Evolutionary conservation across 1,140 invertebrate species (phyloP), one percentile per base, ranked within the genome.

Genomic region (Limonius californicus): DNA sequence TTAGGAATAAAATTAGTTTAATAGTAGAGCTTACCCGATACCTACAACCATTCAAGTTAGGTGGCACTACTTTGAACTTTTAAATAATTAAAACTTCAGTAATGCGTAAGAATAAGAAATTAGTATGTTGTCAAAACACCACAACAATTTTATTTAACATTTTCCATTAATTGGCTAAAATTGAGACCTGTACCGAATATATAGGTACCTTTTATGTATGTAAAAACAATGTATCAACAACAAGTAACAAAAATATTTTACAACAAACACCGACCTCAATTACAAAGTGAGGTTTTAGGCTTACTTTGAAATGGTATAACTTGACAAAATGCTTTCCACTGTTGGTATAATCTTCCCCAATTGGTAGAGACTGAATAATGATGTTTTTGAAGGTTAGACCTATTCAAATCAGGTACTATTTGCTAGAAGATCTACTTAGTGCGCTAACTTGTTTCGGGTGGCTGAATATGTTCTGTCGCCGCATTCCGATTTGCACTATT

Each of bases 381-480:
- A n/a, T n/a, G n/a, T n/a, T n/a, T n/a, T n/a, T n/a, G n/a, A n/a
- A n/a, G n/a, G n/a, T 45, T 16, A 27, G 23, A 27, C 23, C 23
- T 27, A 27, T 27, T 27, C 23, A 27, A 27, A 39, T n/a, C 35
- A 39, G 35, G 35, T 39, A 39, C 35, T 39, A 14, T 12, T 9
- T 39, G 2, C n/a, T 2, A 9, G n/a, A 14, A 2, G 2, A 39
- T 39, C n/a, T 39, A 39, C n/a, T 39, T 12, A 11, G 2, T 14
- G 2, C 11, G 59, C 59, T 61, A 61, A 61, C 54, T 61, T 15
- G 54, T 53, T 8, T 45, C 54, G 9, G 54, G 54, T 18, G 35
- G 14, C n/a, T 61, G 23, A 1, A 32, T 12, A 1, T 27, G 16
- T 54, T 47, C 57, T 12, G 57, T 14, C 2, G 30, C 15, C 12